A percentile compares a stretch with the other conserved stretches of the same genome.
Conservation (phyloP, 2,113 vertebrate species). For the Lophotis ruficrista region DNA sequence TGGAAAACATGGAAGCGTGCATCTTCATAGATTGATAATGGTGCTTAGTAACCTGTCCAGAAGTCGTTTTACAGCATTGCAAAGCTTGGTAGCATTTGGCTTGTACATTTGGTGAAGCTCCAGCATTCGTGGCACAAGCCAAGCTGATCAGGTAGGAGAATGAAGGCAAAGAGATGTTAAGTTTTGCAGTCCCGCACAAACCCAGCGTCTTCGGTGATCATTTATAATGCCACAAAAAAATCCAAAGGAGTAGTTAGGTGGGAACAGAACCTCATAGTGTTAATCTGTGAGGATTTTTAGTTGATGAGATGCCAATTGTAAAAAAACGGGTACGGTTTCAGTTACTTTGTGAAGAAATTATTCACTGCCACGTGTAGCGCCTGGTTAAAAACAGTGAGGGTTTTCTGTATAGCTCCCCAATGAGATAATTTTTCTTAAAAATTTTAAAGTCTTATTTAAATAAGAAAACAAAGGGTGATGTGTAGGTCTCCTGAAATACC, state of each 20-base stretch:
- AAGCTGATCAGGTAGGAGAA: not conserved
- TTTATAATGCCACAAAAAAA: not conserved
- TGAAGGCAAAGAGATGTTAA: not conserved
- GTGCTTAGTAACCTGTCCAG: not conserved
- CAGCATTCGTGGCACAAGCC: not conserved
- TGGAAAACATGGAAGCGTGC: not conserved
- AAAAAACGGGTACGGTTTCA: not conserved
- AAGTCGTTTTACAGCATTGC: not conserved
- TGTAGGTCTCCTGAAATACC: not conserved
- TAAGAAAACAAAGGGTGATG: not conserved
- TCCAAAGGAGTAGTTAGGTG: not conserved
- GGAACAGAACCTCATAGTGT: not conserved
- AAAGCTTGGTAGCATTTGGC: not conserved
- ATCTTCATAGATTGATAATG: rapidly evolving
- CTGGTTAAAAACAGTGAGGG: not conserved
- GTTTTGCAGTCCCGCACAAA: not conserved
- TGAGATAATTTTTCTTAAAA: not conserved
- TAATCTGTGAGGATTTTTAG: not conserved
- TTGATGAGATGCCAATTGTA: not conserved
- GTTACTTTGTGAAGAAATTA: not conserved
- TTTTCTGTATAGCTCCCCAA: not conserved
- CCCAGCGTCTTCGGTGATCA: rapidly evolving
- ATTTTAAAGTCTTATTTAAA: not conserved
- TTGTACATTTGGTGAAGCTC: not conserved
- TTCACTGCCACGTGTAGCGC: not conserved